Evolutionary conservation across 2,797 vertebrate genomes (phyloP).

Genomic region (Danio kyathit): DNA sequence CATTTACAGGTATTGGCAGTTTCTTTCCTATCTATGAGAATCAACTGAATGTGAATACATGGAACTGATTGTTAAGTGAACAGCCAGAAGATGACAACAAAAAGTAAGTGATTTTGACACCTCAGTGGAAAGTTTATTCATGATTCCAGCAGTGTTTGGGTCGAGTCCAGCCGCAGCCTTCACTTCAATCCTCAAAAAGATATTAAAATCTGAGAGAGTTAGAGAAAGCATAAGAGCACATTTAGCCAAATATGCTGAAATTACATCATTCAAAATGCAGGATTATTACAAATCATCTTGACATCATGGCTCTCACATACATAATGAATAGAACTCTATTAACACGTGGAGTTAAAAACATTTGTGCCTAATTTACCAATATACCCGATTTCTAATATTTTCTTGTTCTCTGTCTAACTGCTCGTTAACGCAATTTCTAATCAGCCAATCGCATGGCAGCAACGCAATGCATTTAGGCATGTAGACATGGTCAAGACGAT

Average conservation of each 20-base stretch:
- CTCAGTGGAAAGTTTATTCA: not conserved
- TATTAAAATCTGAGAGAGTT: not conserved
- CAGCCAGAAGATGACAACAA: not conserved
- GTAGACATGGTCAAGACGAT: no score
- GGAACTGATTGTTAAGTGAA: not conserved
- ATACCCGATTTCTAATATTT: no score
- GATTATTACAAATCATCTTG: no score
- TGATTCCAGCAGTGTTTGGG: slow-evolving; percentile 1
- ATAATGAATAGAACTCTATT: no score
- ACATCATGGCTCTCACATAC: no score
- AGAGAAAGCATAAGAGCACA: not conserved
- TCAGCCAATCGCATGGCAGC: no score
- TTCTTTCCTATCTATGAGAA: slow-evolving; percentile 1
- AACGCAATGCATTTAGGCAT: no score
- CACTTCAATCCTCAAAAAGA: slow-evolving; percentile 12
- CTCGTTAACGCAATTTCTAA: no score
- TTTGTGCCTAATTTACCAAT: no score
- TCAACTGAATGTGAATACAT: not conserved
- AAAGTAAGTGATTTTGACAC: not conserved
- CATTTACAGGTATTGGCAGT: not conserved
- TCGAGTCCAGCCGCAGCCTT: not conserved
- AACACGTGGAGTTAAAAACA: no score
- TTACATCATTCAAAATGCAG: no score
- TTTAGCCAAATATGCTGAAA: not conserved
- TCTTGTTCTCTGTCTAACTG: no score